A percentile compares a stretch with the other conserved stretches of the same genome.
phyloP scores from a whole-genome alignment of 1,140 invertebrate genomes.

The Temnothorax longispinosus region DNA sequence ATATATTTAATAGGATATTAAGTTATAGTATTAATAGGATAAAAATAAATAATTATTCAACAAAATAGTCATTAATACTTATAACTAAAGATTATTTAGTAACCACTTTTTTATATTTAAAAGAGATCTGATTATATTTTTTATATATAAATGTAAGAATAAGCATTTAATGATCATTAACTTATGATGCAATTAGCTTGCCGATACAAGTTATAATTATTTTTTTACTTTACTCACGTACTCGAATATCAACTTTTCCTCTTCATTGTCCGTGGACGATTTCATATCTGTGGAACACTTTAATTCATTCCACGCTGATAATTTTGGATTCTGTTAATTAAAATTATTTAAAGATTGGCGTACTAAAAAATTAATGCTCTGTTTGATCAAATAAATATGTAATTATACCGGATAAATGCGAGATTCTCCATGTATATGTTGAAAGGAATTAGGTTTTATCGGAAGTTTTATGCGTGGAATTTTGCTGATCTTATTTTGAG shows the following conservation, averaged over 20 bases:
- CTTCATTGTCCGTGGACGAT: not conserved
- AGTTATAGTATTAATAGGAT: not conserved
- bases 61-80: not conserved
- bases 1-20: no score
- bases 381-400: not conserved
- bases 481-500: constrained; percentile 46
- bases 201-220: not conserved
- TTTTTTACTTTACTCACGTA: constrained; percentile 13
- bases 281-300: not conserved
- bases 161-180: not conserved
- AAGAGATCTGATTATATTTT: not conserved
- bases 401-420: constrained; percentile 23
- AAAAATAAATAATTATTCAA: not conserved
- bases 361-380: not conserved
- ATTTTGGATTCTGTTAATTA: constrained; percentile 12
- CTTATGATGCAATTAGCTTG: not conserved
- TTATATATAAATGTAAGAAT: not conserved
- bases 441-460: constrained; percentile 26
- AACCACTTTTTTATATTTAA: not conserved
- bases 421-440: not conserved
- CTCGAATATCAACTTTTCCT: constrained; percentile 21
- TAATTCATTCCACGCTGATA: not conserved
- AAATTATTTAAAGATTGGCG: not conserved
- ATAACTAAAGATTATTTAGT: not conserved
- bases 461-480: constrained; percentile 61